Evolutionary conservation across 2,797 vertebrate species (phyloP), one percentile per base, ranked within the genome.

Genomic region (Gila robusta): DNA sequence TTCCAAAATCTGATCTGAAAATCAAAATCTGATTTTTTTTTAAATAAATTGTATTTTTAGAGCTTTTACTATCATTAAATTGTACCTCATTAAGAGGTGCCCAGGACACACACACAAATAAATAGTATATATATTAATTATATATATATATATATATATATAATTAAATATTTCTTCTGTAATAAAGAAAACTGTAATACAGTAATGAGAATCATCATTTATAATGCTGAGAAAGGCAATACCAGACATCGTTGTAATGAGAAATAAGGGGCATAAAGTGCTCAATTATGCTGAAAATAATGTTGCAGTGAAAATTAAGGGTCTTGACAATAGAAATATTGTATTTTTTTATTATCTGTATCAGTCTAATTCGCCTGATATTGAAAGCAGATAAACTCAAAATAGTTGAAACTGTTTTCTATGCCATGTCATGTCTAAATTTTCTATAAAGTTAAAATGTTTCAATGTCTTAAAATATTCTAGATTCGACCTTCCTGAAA

Each of bases 171-270:
- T 74, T 76, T 54, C 17, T 54, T 54, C 47, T 54, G 28, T 21
- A 76, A 76, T 21, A 74, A 74, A 74, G 47, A 54, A 54, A 76
- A 76, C 47, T 54, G 28, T 21, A 35, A 21, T 76, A 3, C 44
- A 52, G 17, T 19, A 54, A 21, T 76, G 28, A 76, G 47, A 35
- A 76, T 37, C 73, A 76, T 37, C 49, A 35, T 35, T 54, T 54
- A 37, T 11, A 37, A 35, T 76, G 73, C 49, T 4, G 49, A 37
- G 19, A 76, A 52, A 54, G 11, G 49, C 19, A 35, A 54, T 76
- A 76, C 23, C 28, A 35, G 10, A 11, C 28, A 54, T 76, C 52
- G 8, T 4, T 54, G 28, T 14, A 37, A 54, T 54, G 28, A 76
- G 73, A 76, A 37, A 35, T 54, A 28, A 35, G 6, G 73, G 19